Percentiles rank a stretch among this genome's conserved stretches.
These are phyloP conservation scores for Hydrotaea cyrtoneurina DNA, from an alignment of 2,888 invertebrate genomes.

Conservation along the genomic window DNA sequence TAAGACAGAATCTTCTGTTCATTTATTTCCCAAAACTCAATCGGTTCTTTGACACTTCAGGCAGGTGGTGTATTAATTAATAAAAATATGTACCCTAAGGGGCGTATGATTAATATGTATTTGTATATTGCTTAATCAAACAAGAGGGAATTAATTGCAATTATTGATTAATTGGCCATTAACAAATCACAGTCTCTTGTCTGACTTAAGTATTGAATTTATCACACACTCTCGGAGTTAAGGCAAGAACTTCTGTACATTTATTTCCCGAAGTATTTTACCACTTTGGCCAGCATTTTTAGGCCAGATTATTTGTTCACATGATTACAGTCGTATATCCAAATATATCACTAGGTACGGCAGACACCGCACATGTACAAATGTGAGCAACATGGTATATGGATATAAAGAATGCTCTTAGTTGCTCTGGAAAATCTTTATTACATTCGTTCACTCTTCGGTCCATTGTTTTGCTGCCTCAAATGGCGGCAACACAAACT, in stretches of 20 bases:
- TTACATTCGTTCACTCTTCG: slow-evolving; percentile 6
- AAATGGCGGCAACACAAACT: neutral
- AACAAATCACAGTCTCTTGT: neutral
- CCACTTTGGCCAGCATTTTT: neutral
- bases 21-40: neutral
- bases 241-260: neutral
- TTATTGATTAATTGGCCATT: neutral
- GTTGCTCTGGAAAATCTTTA: slow-evolving; percentile 2
- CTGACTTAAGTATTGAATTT: slow-evolving; percentile 5
- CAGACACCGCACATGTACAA: neutral
- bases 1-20: neutral
- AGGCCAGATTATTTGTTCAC: slow-evolving; percentile 23
- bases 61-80: too few species aligned
- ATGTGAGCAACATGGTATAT: neutral
- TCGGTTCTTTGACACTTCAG: neutral
- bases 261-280: neutral
- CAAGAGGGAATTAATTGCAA: too few species aligned
- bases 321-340: slow-evolving; percentile 32
- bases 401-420: slow-evolving; percentile 29
- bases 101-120: too few species aligned
- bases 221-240: neutral
- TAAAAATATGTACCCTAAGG: too few species aligned
- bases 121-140: too few species aligned
- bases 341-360: neutral
- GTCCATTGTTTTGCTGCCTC: neutral